phyloP scores from a whole-genome alignment of 2,113 vertebrate genomes.

The Eulacestoma nigropectus region DNA sequence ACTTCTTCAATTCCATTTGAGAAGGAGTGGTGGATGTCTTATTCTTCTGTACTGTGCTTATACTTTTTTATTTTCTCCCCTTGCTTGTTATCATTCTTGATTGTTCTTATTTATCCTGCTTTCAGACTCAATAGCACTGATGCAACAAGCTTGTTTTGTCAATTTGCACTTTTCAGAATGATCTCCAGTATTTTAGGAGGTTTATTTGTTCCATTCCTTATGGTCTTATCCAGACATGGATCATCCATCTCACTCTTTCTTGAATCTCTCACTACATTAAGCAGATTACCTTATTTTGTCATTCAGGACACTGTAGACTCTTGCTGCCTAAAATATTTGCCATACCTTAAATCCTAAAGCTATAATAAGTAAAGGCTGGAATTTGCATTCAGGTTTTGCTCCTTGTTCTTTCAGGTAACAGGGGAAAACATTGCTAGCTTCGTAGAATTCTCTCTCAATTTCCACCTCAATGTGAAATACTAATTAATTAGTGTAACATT shows the following conservation, averaged over 20 bases:
- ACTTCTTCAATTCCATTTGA: not conserved
- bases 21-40: fast-evolving
- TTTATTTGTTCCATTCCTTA: not conserved
- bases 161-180: not conserved
- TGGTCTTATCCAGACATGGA: not conserved
- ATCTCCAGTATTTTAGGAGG: not conserved
- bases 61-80: not conserved
- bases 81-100: not conserved
- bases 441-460: not conserved
- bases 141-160: not conserved
- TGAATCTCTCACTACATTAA: not conserved
- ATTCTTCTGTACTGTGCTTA: not conserved
- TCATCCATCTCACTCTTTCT: fast-evolving
- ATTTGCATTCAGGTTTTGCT: not conserved
- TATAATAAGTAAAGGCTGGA: not conserved
- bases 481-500: not conserved
- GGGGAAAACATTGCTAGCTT: not conserved
- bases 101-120: not conserved
- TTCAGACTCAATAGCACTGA: not conserved
- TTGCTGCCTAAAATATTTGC: not conserved
- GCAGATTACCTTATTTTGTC: not conserved
- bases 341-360: not conserved
- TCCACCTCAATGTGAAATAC: not conserved
- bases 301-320: not conserved
- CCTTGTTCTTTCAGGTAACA: not conserved